These are phyloP conservation scores for Pseudomyrmex concolor DNA, from an alignment of 1,140 invertebrate species.

Conservation along the genomic window DNA sequence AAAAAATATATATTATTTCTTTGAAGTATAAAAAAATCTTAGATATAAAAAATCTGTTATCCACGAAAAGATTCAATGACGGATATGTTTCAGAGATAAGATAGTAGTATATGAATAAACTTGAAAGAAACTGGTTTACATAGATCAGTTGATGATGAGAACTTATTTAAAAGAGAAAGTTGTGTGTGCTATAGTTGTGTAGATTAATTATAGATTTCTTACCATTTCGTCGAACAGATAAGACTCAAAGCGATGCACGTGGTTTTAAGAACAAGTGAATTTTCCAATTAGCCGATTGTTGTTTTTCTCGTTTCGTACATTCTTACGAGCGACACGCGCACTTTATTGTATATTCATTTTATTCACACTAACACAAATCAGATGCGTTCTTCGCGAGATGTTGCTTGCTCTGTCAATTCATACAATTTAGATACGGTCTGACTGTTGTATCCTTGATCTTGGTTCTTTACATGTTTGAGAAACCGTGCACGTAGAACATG, in stretches of 20 bases:
- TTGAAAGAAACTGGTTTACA: not conserved
- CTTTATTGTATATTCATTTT: slow-evolving; percentile 9
- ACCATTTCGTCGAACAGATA: slow-evolving; percentile 19
- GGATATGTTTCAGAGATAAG: slow-evolving; percentile 3
- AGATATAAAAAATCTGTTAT: slow-evolving; percentile 5
- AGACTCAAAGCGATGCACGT: not conserved
- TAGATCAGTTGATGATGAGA: not conserved
- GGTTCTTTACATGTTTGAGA: not conserved
- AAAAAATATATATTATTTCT: too few species aligned
- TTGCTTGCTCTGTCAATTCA: not conserved
- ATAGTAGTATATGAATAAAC: not conserved
- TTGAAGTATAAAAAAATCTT: not conserved
- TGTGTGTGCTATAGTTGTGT: too few species aligned
- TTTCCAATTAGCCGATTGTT: not conserved
- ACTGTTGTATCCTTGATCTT: not conserved
- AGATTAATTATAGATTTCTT: slow-evolving; percentile 23
- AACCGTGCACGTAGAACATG: not conserved
- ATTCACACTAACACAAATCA: not conserved
- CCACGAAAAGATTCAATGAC: not conserved
- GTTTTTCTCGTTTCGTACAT: not conserved
- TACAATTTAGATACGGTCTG: not conserved
- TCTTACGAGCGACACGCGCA: slow-evolving; percentile 24
- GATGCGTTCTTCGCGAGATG: not conserved
- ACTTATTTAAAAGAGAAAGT: not conserved
- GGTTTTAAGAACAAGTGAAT: not conserved